Evolutionary conservation across 2,113 vertebrate species (phyloP).

Genomic region (Meles meles): DNA sequence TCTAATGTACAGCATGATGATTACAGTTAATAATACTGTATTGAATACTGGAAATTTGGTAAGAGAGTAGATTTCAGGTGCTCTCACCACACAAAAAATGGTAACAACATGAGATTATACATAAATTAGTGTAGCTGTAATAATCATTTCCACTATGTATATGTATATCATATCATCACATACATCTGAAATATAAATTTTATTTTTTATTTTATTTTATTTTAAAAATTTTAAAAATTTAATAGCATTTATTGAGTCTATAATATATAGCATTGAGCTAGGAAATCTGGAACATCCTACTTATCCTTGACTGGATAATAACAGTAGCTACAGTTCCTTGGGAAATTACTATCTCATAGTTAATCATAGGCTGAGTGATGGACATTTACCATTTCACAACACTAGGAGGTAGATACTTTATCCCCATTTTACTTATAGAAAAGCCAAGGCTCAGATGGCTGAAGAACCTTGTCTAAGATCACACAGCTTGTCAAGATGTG

Average conservation of each 20-base stretch:
- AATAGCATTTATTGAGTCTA: background rate
- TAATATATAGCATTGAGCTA: background rate
- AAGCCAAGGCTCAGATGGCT: background rate
- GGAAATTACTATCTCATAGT: background rate
- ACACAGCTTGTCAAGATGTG: background rate
- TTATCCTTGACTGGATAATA: background rate
- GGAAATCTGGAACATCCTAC: background rate
- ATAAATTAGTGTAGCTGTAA: background rate
- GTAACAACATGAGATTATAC: background rate
- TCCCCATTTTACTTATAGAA: background rate
- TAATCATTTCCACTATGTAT: background rate
- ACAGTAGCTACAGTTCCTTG: background rate
- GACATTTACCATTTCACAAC: background rate
- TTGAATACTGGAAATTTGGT: background rate
- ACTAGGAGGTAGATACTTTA: background rate
- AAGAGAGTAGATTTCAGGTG: background rate
- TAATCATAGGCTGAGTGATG: background rate
- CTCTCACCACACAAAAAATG: background rate
- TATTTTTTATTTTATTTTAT: background rate
- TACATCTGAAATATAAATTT: background rate
- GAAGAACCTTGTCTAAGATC: background rate
- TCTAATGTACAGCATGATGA: background rate
- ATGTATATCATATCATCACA: background rate
- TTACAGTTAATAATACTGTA: background rate
- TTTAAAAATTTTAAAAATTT: no score